phyloP scores from a whole-genome alignment of 2,888 invertebrate species.

The Coenonympha arcania region DNA sequence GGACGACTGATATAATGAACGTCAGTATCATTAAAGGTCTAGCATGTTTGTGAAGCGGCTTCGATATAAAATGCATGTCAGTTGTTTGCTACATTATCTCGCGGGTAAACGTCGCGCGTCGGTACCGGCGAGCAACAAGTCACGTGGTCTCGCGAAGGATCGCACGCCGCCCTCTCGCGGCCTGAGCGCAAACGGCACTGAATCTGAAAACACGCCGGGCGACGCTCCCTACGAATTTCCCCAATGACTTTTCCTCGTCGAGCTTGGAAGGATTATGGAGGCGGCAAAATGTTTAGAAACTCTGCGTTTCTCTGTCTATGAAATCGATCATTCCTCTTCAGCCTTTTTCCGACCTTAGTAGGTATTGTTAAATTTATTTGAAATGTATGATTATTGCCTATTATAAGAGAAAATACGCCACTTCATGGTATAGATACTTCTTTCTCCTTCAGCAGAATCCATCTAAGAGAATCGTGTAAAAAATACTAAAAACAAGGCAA shows the following conservation, averaged over 20 bases:
- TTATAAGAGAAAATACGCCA: too few relatives aligned
- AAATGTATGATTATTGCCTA: too few relatives aligned
- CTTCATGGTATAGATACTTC: too few relatives aligned
- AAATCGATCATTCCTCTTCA: neutral
- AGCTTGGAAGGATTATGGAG: conserved; percentile 56
- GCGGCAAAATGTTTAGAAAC: conserved; percentile 32
- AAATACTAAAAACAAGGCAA: too few relatives aligned
- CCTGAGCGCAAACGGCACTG: conserved; percentile 65
- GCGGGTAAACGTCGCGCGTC: conserved; percentile 10
- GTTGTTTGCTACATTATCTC: conserved; percentile 21
- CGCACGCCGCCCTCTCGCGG: conserved; percentile 66
- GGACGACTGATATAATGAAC: conserved; percentile 50
- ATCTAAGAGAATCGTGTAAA: too few relatives aligned
- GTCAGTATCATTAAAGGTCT: conserved; percentile 56
- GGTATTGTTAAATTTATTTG: too few relatives aligned
- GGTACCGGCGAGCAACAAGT: conserved; percentile 54
- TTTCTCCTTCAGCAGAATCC: too few relatives aligned
- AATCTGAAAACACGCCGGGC: conserved; percentile 62
- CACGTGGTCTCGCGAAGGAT: conserved; percentile 52
- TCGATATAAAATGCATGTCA: conserved; percentile 66
- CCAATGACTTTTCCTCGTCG: conserved; percentile 65
- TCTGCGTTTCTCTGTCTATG: neutral
- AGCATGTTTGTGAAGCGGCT: conserved; percentile 57
- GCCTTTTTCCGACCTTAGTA: too few relatives aligned
- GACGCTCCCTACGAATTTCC: conserved; percentile 71